Base-by-base conservation (phyloP, 2,888 invertebrate genomes). In the Hirtodrosophila cameraria region DNA sequence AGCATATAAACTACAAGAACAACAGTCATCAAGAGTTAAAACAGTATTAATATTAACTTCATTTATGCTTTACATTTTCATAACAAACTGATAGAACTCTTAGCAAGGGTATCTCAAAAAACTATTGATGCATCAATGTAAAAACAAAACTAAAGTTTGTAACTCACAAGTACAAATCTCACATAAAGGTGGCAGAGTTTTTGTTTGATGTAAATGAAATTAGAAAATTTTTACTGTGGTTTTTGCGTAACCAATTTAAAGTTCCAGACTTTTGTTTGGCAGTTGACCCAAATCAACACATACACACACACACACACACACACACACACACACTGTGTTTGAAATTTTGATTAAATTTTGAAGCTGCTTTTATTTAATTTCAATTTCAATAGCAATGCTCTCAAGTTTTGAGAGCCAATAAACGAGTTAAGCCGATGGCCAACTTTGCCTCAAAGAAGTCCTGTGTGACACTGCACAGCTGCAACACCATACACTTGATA, bases 361-460 rank as follows among this genome's bases (percentile, higher is more conserved):
- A 27, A 38, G 55, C 46, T 45, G 50, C 30, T 27, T 50, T 60
- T 27, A 67, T 60, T 66, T n/a, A n/a, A n/a, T n/a, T n/a, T 23
- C 53, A 70, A 71, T 65, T 63, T 42, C 43, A 48, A 45, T 35
- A 11, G 45, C 35, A 39, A 48, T 30, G 49, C 52, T 49, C 52
- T 49, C 31, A 52, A 52, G 49, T 50, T 60, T 36, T 41, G 27
- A 41, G 27, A 53, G 68, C 53, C 64, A 73, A 73, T 68, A 68
- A 72, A 60, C 60, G 59, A 46, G 49, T 74, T 74, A 57, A 73
- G 63, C 55, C 63, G 38, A 49, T 43, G 59, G 33, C 31, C 36
- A 53, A 53, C 33, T 62, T 62, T 13, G 16, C 31, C 45, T 46
- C 45, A 69, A 61, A 64, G 35, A 48, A 52, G 43, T 57, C 33